Evolutionary conservation across 2,888 invertebrate genomes (phyloP), one percentile per base, ranked within the genome.

Genomic region (Acronicta leporina): DNA sequence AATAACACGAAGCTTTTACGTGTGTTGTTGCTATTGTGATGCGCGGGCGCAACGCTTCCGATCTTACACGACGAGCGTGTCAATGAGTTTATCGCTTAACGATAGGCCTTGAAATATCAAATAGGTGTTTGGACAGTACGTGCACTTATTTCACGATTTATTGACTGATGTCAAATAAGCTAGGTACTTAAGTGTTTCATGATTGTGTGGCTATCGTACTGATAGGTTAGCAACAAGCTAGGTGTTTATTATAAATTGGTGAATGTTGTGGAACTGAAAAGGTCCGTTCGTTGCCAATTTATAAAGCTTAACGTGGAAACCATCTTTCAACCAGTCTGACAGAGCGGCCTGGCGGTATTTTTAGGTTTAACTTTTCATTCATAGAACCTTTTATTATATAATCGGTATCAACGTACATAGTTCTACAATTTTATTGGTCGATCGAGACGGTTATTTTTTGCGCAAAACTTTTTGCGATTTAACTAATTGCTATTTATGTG

Each of bases 71-170:
- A 68, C 49, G 68, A 63, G 85, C 68, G 73, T 85, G 64, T 75
- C 75, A 84, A 85, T 86, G 78, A 83, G 80, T 75, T 78, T 83
- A 83, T 78, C 79, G 75, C 73, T 71, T 77, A 67, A 63, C 69
- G 70, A 74, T 71, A 63, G 82, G 67, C 83, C 82, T 82, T 80
- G 77, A 80, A 77, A 78, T 82, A 67, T 71, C 73, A 73, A 81
- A 77, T 75, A 81, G 72, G 76, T 67, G 71, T 80, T 79, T 71
- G 45, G 61, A 60, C 55, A 60, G 63, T 79, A 81, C 82, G 79
- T 83, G 83, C 72, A 77, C 71, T 79, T 75, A 83, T 83, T 82
- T 68, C 49, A 33, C 47, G 48, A 25, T 43, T 47, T 60, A 64
- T 54, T 49, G 46, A 43, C 43, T 35, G 48, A 47, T 56, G 47